phyloP scores from a whole-genome alignment of 2,113 vertebrate species.

The Percopsis transmontana region DNA sequence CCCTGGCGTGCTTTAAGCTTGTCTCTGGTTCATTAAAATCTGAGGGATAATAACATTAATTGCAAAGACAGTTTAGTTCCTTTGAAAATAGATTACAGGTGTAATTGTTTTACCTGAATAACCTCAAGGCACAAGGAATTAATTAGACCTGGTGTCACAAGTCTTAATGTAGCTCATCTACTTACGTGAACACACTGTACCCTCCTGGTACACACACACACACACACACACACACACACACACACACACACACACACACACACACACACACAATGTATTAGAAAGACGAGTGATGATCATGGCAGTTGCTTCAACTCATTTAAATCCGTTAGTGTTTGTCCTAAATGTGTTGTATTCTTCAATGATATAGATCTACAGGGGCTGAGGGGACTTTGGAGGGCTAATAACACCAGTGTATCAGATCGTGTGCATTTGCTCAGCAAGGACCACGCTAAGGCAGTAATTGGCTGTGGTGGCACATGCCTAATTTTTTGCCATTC shows the following conservation, averaged over 20 bases:
- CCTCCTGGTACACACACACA: conserved; percentile 16
- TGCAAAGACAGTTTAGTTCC: conserved; percentile 71
- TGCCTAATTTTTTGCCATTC: conserved; percentile 30
- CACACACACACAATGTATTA: conserved; percentile 7
- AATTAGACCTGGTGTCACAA: conserved; percentile 72
- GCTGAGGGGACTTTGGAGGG: conserved; percentile 20
- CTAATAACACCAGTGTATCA: conserved; percentile 2
- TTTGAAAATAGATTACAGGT: conserved; percentile 76
- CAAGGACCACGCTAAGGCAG: not conserved
- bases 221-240: conserved; percentile 3
- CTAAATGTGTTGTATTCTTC: conserved; percentile 9
- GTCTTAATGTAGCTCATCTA: conserved; percentile 61
- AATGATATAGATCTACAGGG: not conserved
- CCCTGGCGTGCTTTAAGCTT: conserved; percentile 37
- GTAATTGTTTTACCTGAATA: conserved; percentile 78
- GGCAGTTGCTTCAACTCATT: not conserved
- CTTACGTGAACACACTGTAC: not conserved
- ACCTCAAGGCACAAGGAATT: conserved; percentile 69
- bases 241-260: conserved; percentile 10
- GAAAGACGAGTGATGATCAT: conserved; percentile 13
- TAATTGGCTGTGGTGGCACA: conserved; percentile 50
- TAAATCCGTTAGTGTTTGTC: conserved; percentile 12
- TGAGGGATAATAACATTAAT: conserved; percentile 70
- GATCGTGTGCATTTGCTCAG: conserved; percentile 3
- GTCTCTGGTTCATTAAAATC: conserved; percentile 61